Conservation (phyloP, 2,113 vertebrate species). For the Gnathonemus longibarbis region DNA sequence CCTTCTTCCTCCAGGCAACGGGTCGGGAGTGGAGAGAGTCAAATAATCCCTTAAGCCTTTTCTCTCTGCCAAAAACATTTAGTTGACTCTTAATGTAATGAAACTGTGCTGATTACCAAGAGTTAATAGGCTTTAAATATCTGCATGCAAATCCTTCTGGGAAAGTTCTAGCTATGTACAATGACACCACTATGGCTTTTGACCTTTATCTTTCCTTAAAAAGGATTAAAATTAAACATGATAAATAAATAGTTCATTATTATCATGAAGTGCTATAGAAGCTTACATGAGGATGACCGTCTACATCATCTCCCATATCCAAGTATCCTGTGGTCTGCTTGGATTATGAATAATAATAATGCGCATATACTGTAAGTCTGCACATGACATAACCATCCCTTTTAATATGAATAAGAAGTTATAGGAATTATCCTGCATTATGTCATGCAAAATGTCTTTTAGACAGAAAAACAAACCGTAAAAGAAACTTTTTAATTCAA, state of each 20-base stretch:
- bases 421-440: background rate
- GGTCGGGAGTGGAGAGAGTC: background rate
- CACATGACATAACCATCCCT: too few relatives aligned
- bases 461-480: background rate
- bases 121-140: background rate
- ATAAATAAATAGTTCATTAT: background rate
- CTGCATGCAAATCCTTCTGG: background rate
- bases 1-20: background rate
- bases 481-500: background rate
- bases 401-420: background rate
- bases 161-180: background rate
- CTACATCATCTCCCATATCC: background rate
- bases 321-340: background rate
- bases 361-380: background rate
- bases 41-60: constrained; percentile 2
- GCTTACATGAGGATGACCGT: background rate
- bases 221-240: background rate
- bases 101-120: background rate
- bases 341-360: background rate
- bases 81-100: constrained; percentile 17
- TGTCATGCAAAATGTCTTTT: background rate
- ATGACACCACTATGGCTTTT: background rate
- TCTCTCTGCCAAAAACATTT: constrained; percentile 3
- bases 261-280: background rate
- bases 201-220: background rate